A percentile compares a stretch with the other conserved stretches of the same genome.
Conservation (phyloP, 2,888 invertebrate genomes). For the Orthosia cruda region DNA sequence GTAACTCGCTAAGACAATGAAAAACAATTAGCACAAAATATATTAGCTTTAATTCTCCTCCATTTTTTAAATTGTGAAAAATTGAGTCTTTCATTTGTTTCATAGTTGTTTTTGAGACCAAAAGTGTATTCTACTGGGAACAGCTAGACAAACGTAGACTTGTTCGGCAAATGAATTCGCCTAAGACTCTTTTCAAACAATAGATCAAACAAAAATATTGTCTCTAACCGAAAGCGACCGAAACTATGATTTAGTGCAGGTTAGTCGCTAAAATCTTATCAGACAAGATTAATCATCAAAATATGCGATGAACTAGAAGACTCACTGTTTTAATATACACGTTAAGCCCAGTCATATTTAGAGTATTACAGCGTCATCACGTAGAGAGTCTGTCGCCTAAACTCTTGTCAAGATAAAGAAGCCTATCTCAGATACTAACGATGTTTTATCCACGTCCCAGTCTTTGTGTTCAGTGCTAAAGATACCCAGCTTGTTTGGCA, state of each 20-base stretch:
- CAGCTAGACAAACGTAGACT: not conserved
- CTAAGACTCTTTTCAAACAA: not conserved
- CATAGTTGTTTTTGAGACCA: not conserved
- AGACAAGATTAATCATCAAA: constrained; percentile 15
- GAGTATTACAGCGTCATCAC: constrained; percentile 33
- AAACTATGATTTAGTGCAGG: too few species aligned
- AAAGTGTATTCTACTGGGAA: constrained; percentile 1
- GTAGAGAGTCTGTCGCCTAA: constrained; percentile 45
- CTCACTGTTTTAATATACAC: constrained; percentile 20
- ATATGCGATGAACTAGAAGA: constrained; percentile 25
- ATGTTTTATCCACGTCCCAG: constrained; percentile 54
- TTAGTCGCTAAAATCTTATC: constrained; percentile 4
- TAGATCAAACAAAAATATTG: not conserved
- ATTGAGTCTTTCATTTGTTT: not conserved
- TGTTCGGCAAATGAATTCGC: not conserved
- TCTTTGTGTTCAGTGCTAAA: constrained; percentile 55
- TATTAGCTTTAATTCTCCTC: not conserved
- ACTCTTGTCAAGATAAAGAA: constrained; percentile 68
- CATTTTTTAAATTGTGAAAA: not conserved
- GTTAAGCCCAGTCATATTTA: constrained; percentile 37
- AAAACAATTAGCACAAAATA: constrained; percentile 11
- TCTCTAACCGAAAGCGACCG: not conserved
- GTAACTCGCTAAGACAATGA: not conserved
- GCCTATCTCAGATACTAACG: constrained; percentile 65
- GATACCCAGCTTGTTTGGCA: constrained; percentile 52